Conservation (phyloP, 1,140 invertebrate species). For the Diploscapter pachys region DNA sequence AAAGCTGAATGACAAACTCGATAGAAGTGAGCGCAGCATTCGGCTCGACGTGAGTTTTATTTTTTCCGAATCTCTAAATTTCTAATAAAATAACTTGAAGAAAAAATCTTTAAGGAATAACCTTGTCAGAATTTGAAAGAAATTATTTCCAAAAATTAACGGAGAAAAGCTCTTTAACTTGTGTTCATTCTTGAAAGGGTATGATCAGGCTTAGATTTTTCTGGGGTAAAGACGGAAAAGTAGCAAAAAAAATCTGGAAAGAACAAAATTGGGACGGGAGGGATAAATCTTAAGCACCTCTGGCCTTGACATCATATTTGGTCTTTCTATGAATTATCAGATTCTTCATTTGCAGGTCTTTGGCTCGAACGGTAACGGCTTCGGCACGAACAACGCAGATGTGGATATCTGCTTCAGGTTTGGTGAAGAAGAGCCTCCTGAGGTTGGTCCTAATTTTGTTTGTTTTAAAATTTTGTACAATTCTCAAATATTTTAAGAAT, state of each 20-base stretch:
- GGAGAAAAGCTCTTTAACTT: not conserved
- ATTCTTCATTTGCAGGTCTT: slow-evolving; percentile 11
- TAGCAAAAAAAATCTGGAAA: not conserved
- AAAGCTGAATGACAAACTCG: not conserved
- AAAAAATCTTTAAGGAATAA: not conserved
- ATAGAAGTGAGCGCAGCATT: too few species aligned
- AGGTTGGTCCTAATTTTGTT: not conserved
- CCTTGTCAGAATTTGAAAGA: not conserved
- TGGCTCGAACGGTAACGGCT: slow-evolving; percentile 19
- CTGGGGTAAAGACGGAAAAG: not conserved
- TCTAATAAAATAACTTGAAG: too few species aligned
- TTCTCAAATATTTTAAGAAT: not conserved
- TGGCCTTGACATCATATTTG: not conserved
- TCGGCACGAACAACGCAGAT: slow-evolving; percentile 20
- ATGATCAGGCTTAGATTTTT: not conserved
- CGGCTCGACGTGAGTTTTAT: too few species aligned
- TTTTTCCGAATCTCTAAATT: too few species aligned
- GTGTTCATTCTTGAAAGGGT: not conserved
- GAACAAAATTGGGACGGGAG: not conserved
- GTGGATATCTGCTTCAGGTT: slow-evolving; percentile 30
- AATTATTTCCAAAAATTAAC: not conserved
- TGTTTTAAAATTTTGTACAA: not conserved
- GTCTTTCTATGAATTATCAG: not conserved
- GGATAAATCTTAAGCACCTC: not conserved
- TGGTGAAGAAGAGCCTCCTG: slow-evolving; percentile 16